phyloP scores from a whole-genome alignment of 2,113 vertebrate genomes.

The Python bivittatus region DNA sequence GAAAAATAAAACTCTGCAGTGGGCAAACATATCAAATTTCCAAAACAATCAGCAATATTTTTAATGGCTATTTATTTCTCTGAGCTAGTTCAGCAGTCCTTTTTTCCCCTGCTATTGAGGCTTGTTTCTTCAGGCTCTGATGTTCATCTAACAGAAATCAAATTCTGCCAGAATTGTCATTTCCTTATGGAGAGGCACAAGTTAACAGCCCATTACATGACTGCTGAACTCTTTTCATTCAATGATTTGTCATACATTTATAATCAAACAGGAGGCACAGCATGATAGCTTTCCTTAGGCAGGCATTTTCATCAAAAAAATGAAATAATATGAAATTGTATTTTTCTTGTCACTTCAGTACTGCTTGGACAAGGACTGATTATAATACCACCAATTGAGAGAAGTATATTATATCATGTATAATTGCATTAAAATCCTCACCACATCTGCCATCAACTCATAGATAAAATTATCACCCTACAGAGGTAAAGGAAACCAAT shows the following conservation, averaged over 20 bases:
- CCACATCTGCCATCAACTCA: neutral
- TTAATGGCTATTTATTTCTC: slow-evolving; percentile 24
- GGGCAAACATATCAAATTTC: slow-evolving; percentile 12
- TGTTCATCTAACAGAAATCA: slow-evolving; percentile 31
- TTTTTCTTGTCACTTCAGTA: slow-evolving; percentile 17
- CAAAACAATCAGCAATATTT: slow-evolving; percentile 13
- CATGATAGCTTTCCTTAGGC: neutral
- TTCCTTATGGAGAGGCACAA: slow-evolving; percentile 39
- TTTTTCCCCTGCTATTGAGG: neutral
- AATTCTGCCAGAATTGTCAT: neutral
- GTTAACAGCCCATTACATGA: slow-evolving; percentile 28
- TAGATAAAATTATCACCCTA: neutral
- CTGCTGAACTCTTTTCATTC: slow-evolving; percentile 35
- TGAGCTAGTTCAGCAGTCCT: neutral
- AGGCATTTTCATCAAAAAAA: slow-evolving; percentile 2
- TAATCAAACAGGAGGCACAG: slow-evolving; percentile 26
- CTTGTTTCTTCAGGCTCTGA: slow-evolving; percentile 14
- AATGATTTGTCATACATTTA: slow-evolving; percentile 41
- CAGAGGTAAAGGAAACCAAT: slow-evolving; percentile 5
- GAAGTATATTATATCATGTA: neutral
- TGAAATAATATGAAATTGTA: slow-evolving; percentile 25
- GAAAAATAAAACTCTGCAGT: slow-evolving; percentile 4
- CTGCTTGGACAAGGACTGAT: neutral
- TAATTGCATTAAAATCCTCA: slow-evolving; percentile 3
- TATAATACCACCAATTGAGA: neutral